phyloP scores from a whole-genome alignment of 1,140 invertebrate genomes.

The Bombyx mandarina region DNA sequence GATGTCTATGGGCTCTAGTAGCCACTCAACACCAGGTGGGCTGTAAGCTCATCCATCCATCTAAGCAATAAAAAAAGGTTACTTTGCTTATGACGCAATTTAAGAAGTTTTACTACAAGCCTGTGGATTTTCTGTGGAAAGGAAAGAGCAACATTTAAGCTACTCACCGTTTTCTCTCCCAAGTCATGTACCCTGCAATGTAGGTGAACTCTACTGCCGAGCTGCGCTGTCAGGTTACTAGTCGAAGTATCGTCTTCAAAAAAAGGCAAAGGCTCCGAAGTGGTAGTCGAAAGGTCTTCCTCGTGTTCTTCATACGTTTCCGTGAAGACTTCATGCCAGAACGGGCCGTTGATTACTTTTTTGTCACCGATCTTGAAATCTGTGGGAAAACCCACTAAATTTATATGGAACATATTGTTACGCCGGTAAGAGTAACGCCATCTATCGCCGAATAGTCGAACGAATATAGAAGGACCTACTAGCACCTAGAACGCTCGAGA shows the following conservation, averaged over 20 bases:
- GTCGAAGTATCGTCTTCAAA: conserved; percentile 74
- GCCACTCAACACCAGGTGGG: too few relatives aligned
- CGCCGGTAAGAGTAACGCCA: too few relatives aligned
- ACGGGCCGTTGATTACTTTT: conserved; percentile 48
- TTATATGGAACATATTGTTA: too few relatives aligned
- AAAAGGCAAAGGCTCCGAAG: conserved; percentile 74
- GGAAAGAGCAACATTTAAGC: not conserved
- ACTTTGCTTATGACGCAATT: not conserved
- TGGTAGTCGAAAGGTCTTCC: conserved; percentile 60
- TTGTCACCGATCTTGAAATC: conserved; percentile 60
- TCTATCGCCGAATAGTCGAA: too few relatives aligned
- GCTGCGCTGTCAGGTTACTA: conserved; percentile 78
- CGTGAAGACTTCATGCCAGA: conserved; percentile 60
- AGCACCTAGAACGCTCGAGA: too few relatives aligned
- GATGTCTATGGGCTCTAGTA: too few relatives aligned
- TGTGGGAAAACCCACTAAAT: conserved; percentile 13
- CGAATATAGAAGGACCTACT: too few relatives aligned
- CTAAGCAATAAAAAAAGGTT: too few relatives aligned
- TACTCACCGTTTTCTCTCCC: conserved; percentile 79
- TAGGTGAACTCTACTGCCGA: conserved; percentile 76
- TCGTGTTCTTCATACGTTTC: conserved; percentile 51
- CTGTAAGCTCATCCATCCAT: too few relatives aligned
- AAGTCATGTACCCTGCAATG: conserved; percentile 82
- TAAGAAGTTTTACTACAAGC: not conserved
- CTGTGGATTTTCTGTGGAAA: too few relatives aligned